Evolutionary conservation across 2,888 invertebrate species (phyloP), one percentile per base, ranked within the genome.

Genomic region (Auanema freiburgensis): DNA sequence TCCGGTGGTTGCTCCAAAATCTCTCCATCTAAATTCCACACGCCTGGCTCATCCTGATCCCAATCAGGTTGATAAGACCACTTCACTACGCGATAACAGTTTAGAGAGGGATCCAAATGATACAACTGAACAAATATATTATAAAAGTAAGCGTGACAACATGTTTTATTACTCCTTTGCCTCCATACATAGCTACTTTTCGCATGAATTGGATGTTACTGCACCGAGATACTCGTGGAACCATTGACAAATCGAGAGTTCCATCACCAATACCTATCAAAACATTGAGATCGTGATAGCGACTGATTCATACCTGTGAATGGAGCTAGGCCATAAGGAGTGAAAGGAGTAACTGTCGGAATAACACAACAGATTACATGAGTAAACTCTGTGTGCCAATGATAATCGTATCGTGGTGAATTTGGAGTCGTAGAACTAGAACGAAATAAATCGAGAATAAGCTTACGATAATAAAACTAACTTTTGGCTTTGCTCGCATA

Each of bases 11-110:
- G 82, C 23, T 79, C 78, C 6, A 82, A 69, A 46, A 81, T 77
- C 57, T 81, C 81, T 61, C 79, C 79, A 59, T 80, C 79, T 5
- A 82, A 66, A 64, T 82, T 82, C 82, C 82, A 82, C 1, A 77
- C 78, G 21, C 82, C 82, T 24, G 72, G 73, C 18, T 74, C 74
- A 14, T 55, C 50, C 42, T 74, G 74, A 52, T 71, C 70, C 11
- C 56, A 60, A 43, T 77, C 74, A 10, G 82, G 82, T 21, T 79
- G 76, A 59, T 76, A 82, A 10, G 77, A 75, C 78, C 78, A 82
- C 49, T 77, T 65, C 8, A 67, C 66, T 1, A 82, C 82, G 1
- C 82, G 78, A 63, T 76, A 83, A 40, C 75, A 75, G 57, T 78
- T 74, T 16, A 81, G 62, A 0, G 74, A 69, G 14, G 64, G 58